phyloP scores from a whole-genome alignment of 2,113 vertebrate genomes.

The human (Homo sapiens) region DNA sequence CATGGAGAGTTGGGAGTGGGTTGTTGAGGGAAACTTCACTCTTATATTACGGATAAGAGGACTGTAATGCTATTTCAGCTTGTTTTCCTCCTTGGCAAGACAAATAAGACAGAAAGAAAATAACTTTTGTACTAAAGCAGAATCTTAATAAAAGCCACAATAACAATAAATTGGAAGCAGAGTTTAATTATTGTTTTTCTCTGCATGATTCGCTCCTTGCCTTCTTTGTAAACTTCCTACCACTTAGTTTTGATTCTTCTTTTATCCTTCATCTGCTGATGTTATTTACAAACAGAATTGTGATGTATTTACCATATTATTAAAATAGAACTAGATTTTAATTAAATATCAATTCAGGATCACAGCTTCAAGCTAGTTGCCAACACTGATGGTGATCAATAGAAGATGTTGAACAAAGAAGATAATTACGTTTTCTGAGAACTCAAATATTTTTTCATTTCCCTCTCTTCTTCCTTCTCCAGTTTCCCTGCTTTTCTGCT shows the following conservation, averaged over 20 bases:
- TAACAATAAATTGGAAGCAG: constrained; percentile 80
- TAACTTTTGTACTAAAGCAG: constrained; percentile 72
- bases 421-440: constrained; percentile 75
- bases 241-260: constrained; percentile 82
- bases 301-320: constrained; percentile 84
- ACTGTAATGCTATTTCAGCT: constrained; percentile 50
- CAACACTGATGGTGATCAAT: constrained; percentile 83
- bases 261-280: constrained; percentile 84
- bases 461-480: constrained; percentile 27
- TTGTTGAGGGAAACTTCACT: background rate
- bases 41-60: constrained; percentile 55
- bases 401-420: constrained; percentile 81
- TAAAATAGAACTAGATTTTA: constrained; percentile 85
- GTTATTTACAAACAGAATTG: constrained; percentile 84
- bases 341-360: constrained; percentile 86
- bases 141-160: constrained; percentile 79
- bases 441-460: constrained; percentile 73
- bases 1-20: background rate
- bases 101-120: constrained; percentile 76
- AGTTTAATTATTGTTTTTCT: constrained; percentile 85
- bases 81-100: constrained; percentile 73
- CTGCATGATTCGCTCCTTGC: constrained; percentile 75
- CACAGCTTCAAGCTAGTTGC: constrained; percentile 81
- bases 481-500: background rate
- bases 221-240: constrained; percentile 81